A percentile compares a stretch with the other conserved stretches of the same genome.
phyloP scores from a whole-genome alignment of 2,888 invertebrate species.

The Rhagonycha lutea region DNA sequence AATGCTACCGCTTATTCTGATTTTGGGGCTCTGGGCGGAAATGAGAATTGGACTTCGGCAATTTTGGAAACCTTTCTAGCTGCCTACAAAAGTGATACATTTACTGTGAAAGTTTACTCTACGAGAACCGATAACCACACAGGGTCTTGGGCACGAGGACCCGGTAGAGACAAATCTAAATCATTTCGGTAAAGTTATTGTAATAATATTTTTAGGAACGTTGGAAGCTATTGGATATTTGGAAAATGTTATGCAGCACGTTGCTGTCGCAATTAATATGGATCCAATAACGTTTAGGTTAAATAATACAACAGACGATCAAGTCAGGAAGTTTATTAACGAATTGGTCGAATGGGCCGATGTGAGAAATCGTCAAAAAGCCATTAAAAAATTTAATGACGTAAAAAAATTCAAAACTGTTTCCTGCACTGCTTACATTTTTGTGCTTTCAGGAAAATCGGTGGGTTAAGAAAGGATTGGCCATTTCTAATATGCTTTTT shows the following conservation, averaged over 20 bases:
- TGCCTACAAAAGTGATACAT: constrained; percentile 64
- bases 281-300: constrained; percentile 65
- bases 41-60: constrained; percentile 58
- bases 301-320: constrained; percentile 56
- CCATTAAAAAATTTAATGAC: constrained; percentile 64
- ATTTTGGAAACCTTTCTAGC: constrained; percentile 55
- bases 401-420: constrained; percentile 38
- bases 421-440: neutral
- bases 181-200: neutral
- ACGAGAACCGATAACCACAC: constrained; percentile 66
- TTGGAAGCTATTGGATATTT: constrained; percentile 66
- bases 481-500: constrained; percentile 72
- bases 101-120: constrained; percentile 55
- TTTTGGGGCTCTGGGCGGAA: constrained; percentile 57
- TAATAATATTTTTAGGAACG: constrained; percentile 54
- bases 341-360: constrained; percentile 62
- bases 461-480: constrained; percentile 79
- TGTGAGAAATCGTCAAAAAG: constrained; percentile 60
- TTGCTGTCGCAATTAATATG: constrained; percentile 58
- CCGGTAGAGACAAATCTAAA: constrained; percentile 58
- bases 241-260: constrained; percentile 71
- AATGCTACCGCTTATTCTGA: constrained; percentile 62
- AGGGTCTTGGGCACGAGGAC: constrained; percentile 69
- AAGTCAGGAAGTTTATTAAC: constrained; percentile 58
- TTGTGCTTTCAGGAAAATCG: constrained; percentile 63